A percentile compares a stretch with the other conserved stretches of the same genome.
Conservation (phyloP, 2,888 invertebrate genomes). For the Nephrotoma guestfalica region DNA sequence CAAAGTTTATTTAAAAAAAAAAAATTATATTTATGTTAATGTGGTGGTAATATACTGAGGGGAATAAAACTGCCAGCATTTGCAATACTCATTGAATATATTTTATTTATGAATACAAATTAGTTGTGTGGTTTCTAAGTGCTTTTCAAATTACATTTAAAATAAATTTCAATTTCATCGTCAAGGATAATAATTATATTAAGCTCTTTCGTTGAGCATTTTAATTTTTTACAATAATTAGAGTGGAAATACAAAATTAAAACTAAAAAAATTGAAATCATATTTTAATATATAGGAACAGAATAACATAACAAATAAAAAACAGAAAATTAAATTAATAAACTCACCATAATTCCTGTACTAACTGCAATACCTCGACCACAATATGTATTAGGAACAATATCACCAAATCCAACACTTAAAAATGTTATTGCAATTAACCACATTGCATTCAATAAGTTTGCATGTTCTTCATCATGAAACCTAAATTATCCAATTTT, state of each 20-base stretch:
- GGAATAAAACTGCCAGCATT: neutral
- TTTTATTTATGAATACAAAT: neutral
- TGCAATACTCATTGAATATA: neutral
- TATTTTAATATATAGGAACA: neutral
- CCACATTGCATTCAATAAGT: slow-evolving; percentile 99
- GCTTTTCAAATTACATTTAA: neutral
- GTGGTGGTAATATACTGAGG: neutral
- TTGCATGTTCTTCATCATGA: slow-evolving; percentile 97
- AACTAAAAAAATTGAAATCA: neutral
- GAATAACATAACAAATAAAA: neutral
- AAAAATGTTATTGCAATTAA: slow-evolving; percentile 99
- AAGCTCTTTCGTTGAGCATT: neutral
- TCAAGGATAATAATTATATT: neutral
- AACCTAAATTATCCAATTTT: slow-evolving; percentile 45
- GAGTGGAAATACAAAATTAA: neutral
- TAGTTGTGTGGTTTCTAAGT: neutral
- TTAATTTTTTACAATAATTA: neutral
- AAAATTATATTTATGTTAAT: neutral
- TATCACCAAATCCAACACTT: slow-evolving; percentile 99
- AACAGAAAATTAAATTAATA: neutral
- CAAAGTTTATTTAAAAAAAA: neutral
- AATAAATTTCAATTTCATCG: neutral
- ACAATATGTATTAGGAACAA: slow-evolving; percentile 99
- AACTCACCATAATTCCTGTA: slow-evolving; percentile 98
- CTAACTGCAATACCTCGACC: slow-evolving; percentile 98